Conservation (phyloP, 1,140 invertebrate genomes). For the Choristoneura fumiferana region DNA sequence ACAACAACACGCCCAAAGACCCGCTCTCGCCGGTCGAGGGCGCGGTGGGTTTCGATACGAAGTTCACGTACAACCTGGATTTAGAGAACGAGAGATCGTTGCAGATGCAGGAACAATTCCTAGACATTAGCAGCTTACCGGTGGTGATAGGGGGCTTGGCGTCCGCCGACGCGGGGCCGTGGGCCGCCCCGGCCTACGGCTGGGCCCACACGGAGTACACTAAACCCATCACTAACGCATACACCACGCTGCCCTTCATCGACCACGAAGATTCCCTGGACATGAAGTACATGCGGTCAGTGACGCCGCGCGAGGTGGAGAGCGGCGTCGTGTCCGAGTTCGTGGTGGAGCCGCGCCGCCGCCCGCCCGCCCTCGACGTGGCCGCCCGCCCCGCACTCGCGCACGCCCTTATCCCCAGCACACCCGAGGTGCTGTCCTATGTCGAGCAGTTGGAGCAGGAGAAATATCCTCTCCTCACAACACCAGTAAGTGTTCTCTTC, state of each 20-base stretch:
- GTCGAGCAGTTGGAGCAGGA: slow-evolving; percentile 68
- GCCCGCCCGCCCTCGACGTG: slow-evolving; percentile 46
- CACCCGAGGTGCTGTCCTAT: slow-evolving; percentile 64
- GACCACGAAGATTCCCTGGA: slow-evolving; percentile 63
- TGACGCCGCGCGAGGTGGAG: slow-evolving; percentile 58
- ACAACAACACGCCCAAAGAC: slow-evolving; percentile 40
- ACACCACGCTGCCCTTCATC: slow-evolving; percentile 58
- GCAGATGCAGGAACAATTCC: slow-evolving; percentile 53
- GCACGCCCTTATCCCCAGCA: slow-evolving; percentile 54
- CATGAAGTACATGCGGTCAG: slow-evolving; percentile 48
- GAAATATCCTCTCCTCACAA: slow-evolving; percentile 39
- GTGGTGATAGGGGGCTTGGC: slow-evolving; percentile 59
- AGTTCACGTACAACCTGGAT: slow-evolving; percentile 29
- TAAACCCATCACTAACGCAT: slow-evolving; percentile 44
- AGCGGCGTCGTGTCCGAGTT: slow-evolving; percentile 51
- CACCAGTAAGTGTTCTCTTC: slow-evolving; percentile 37
- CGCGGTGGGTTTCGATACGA: slow-evolving; percentile 40
- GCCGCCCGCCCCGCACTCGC: slow-evolving; percentile 31
- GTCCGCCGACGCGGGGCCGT: slow-evolving; percentile 43
- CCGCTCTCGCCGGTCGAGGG: slow-evolving; percentile 50
- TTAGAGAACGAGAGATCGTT: slow-evolving; percentile 32
- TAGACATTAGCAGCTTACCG: slow-evolving; percentile 57
- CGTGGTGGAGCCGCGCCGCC: slow-evolving; percentile 26
- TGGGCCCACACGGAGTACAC: slow-evolving; percentile 50
- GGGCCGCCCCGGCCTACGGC: slow-evolving; percentile 35